Percentiles rank a stretch among this genome's conserved stretches.
Evolutionary conservation across 2,888 invertebrate species (phyloP).

Genomic region (Urechis unicinctus): DNA sequence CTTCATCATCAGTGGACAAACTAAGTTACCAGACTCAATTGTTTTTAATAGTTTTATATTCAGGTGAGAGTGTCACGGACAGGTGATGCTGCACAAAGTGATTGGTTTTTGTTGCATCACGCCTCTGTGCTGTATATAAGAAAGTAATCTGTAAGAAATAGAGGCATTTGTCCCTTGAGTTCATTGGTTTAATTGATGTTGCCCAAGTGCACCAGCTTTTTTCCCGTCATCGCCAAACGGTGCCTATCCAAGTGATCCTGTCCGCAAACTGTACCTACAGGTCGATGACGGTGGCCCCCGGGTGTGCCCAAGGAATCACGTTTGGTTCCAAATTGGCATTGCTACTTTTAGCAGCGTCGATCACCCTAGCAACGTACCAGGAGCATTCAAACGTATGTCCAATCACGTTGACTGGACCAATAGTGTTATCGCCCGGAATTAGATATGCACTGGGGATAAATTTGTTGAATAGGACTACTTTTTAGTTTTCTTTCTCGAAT

Average conservation of each 20-base stretch:
- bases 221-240: no score
- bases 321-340: constrained; percentile 86
- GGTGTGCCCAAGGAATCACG: constrained; percentile 68
- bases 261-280: no score
- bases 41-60: no score
- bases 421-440: no score
- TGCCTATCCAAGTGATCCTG: no score
- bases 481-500: no score
- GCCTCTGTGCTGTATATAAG: constrained; percentile 31
- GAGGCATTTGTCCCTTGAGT: constrained; percentile 28
- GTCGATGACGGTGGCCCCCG: constrained; percentile 92
- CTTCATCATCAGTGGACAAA: no score
- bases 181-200: background rate
- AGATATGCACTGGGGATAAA: no score
- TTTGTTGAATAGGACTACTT: no score
- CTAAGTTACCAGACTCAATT: no score
- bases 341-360: constrained; percentile 66
- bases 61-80: constrained; percentile 21
- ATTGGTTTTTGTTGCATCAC: constrained; percentile 14
- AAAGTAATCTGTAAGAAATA: constrained; percentile 13
- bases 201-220: no score
- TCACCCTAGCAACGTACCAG: constrained; percentile 73
- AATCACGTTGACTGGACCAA: constrained; percentile 89
- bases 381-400: constrained; percentile 94
- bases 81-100: constrained; percentile 22